A percentile compares a stretch with the other conserved stretches of the same genome.
Conservation (phyloP, 1,140 invertebrate genomes). For the Drosophila littoralis region DNA sequence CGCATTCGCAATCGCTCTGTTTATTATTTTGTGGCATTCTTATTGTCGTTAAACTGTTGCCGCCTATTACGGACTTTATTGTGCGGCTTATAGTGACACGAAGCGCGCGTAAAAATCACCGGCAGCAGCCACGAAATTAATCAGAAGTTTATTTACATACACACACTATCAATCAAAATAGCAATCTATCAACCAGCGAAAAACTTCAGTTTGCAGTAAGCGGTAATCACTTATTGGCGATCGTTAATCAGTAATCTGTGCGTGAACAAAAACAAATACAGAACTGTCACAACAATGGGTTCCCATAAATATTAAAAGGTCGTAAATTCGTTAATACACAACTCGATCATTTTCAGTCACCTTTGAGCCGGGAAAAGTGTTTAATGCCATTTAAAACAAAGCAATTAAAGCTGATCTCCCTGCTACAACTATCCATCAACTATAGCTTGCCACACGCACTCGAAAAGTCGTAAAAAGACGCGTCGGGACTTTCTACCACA, state of each 20-base stretch:
- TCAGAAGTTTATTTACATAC: constrained; percentile 41
- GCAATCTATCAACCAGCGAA: constrained; percentile 32
- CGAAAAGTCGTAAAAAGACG: constrained; percentile 42
- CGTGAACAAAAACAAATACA: constrained; percentile 44
- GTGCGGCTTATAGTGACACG: constrained; percentile 62
- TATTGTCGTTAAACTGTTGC: constrained; percentile 82
- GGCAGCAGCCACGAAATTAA: constrained; percentile 32
- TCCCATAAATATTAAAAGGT: constrained; percentile 78
- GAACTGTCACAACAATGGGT: constrained; percentile 49
- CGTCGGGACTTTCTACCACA: constrained; percentile 32
- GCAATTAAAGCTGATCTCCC: constrained; percentile 72
- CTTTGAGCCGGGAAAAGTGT: constrained; percentile 45
- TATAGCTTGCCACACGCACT: constrained; percentile 42
- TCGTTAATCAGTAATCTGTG: constrained; percentile 26
- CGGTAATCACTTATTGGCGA: constrained; percentile 21
- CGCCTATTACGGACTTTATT: constrained; percentile 64
- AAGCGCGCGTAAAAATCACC: constrained; percentile 32
- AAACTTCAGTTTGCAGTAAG: constrained; percentile 22
- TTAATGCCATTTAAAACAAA: constrained; percentile 78
- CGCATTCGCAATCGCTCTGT: constrained; percentile 50
- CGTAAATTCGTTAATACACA: constrained; percentile 71
- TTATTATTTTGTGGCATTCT: constrained; percentile 73
- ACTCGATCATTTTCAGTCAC: constrained; percentile 42
- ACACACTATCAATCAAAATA: constrained; percentile 27
- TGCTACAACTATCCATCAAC: constrained; percentile 11